Base-by-base conservation (phyloP, 1,140 invertebrate genomes). In the Uloborus diversus region DNA sequence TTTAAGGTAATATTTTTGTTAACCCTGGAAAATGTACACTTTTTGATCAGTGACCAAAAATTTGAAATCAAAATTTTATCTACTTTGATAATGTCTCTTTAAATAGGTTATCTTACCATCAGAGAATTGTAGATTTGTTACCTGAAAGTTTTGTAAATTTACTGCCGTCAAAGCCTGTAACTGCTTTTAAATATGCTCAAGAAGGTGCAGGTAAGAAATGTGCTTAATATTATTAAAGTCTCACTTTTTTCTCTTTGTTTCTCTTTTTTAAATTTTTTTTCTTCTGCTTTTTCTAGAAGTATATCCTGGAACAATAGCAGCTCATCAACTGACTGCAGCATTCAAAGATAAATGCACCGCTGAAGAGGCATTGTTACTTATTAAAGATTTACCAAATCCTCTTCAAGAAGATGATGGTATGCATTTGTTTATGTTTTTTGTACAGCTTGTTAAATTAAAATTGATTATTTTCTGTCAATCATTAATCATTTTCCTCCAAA, bases 81-180 rank as follows among this genome's bases (percentile, higher is more conserved):
- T 42, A 7, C 37, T 42, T 42, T 7, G 53, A 23, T 57, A 23
- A n/a, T 23, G 20, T 62, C 25, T 23, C 61, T 82, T 73, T 83
- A 88, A 90, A 11, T 84, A 96, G 96, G 84, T 89, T 99, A 70
- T 98, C 97, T 3, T 99, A 99, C 88, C 93, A 96, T 87, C 93
- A 98, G 86, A 90, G 96, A 85, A 93, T 99, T 68, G 90, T 91
- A 14, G 96, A 98, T 79, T 95, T 97, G 88, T 91, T 98, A 84
- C 96, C 97, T 32, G 92, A 93, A 84, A 89, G 91, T 17, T 97
- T 98, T 87, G 90, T 90, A n/a, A 88, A 91, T 35, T 90, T 98
- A 42, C 90, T 98, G 75, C 98, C 97, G 23, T 86, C 90, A 11
- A 87, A 88, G 80, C 89, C 90, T 11, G 82, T 81, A n/a, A 84